Evolutionary conservation across 2,113 vertebrate species (phyloP), one percentile per base, ranked within the genome.

Genomic region (Callipepla squamata): DNA sequence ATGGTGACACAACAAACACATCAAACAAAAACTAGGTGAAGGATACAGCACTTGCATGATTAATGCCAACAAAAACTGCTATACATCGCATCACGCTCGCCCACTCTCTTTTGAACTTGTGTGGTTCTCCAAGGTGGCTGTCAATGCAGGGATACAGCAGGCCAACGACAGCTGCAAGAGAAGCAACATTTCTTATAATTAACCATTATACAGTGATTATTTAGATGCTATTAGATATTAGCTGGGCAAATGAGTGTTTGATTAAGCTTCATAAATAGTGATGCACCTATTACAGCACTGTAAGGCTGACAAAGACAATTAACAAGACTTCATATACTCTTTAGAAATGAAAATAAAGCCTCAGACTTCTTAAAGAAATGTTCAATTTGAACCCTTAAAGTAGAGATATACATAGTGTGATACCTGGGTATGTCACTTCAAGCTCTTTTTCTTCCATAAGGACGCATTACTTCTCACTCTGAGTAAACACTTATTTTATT

Each of bases 11-110:
- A 50, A 26, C 16, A 62, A 90, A 11, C 26, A 70, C 13, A 26
- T 8, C 2, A 3, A 38, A 32, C 61, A 87, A 4, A 13, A 65
- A 40, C 0, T 1, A 21, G 18, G 28, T 19, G 7, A 97, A 98
- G 98, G 98, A 98, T 98, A 98, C 98, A 87, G 98, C 98, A 15
- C 98, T 98, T 53, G 98, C 98, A 4, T 98, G 98, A 93, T 98
- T 98, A 88, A 98, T 98, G 92, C 98, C 98, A 10, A 98, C 98
- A 1, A 98, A 98, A 2, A 98, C 98, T 0, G 98, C 98, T 32
- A 98, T 98, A 9, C 98, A 98, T 61, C 98, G 97, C 98, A 98
- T 98, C 18, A 98, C 98, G 6, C 98, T 98, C 92, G 98, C 98
- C 98, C 98, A 98, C 55, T 98, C 98, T 53, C 98, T 87, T 97